Conservation (phyloP, 2,797 vertebrate species). For the Dendrocincla tyrannina region DNA sequence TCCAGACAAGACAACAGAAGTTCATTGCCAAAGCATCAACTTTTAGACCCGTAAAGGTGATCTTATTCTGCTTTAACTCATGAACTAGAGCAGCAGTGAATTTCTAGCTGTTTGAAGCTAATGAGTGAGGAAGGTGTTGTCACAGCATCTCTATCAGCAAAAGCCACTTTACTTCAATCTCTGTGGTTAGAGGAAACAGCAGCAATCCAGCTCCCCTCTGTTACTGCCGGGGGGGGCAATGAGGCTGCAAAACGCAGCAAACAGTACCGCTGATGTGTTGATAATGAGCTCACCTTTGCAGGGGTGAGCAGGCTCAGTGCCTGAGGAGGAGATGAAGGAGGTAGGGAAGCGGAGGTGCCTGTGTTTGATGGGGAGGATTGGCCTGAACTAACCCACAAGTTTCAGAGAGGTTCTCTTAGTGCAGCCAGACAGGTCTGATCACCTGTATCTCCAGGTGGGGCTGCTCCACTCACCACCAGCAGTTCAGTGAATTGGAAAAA, state of each 20-base stretch:
- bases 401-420: not conserved
- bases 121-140: not conserved
- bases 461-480: not conserved
- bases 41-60: not conserved
- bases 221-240: not conserved
- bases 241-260: not conserved
- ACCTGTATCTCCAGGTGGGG: not conserved
- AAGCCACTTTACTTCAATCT: not conserved
- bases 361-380: not conserved
- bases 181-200: not conserved
- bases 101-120: not conserved
- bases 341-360: not conserved
- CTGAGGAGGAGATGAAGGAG: not conserved
- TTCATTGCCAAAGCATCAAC: not conserved
- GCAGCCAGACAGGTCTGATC: not conserved
- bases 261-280: not conserved
- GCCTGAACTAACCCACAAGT: not conserved
- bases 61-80: not conserved
- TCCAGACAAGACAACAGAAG: not conserved
- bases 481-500: not conserved
- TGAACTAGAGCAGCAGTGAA: not conserved
- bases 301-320: not conserved
- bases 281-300: not conserved
- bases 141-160: not conserved
- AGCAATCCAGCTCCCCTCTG: not conserved